Base-by-base conservation (phyloP, 2,888 invertebrate genomes). In the Sminthurides aquaticus region DNA sequence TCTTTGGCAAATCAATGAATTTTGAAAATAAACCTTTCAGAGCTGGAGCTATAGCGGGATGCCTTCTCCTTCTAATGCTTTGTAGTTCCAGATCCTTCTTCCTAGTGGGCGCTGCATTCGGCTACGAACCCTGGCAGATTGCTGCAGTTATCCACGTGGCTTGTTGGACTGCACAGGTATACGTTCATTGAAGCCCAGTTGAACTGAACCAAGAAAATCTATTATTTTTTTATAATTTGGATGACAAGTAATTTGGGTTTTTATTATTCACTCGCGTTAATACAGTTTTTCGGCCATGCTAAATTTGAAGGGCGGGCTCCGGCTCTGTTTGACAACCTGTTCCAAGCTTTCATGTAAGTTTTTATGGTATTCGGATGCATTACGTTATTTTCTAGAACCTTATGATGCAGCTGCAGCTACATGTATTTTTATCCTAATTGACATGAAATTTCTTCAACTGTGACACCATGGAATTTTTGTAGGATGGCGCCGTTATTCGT, bases 401-500 rank as follows among this genome's bases (percentile, higher is more conserved):
- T 43, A 11, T 8, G 43, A 43, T 43, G 18, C 48, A 29, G 24
- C 27, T 24, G 11, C 22, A 18, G 5, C 22, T 48, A 25, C 2
- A 24, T 22, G 26, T 11, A 43, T 43, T 8, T 55, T 28, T 27
- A 28, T 20, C 5, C 49, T 62, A 15, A 3, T 58, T 62, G 5
- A 5, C 2, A 18, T 24, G n/a, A n/a, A n/a, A n/a, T n/a, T n/a
- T n/a, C n/a, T n/a, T n/a, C n/a, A n/a, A n/a, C n/a, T n/a, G n/a
- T n/a, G n/a, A n/a, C n/a, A n/a, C n/a, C n/a, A n/a, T n/a, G n/a
- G n/a, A n/a, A n/a, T n/a, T n/a, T n/a, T 56, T 56, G 15, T 29
- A 73, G 72, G 15, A 74, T 73, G 68, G 74, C 72, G 28, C 72
- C 72, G 28, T 61, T 74, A 3, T 74, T 74, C 52, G 74, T 74